Evolutionary conservation across 2,113 vertebrate genomes (phyloP).

Genomic region (Sceloporus undulatus): DNA sequence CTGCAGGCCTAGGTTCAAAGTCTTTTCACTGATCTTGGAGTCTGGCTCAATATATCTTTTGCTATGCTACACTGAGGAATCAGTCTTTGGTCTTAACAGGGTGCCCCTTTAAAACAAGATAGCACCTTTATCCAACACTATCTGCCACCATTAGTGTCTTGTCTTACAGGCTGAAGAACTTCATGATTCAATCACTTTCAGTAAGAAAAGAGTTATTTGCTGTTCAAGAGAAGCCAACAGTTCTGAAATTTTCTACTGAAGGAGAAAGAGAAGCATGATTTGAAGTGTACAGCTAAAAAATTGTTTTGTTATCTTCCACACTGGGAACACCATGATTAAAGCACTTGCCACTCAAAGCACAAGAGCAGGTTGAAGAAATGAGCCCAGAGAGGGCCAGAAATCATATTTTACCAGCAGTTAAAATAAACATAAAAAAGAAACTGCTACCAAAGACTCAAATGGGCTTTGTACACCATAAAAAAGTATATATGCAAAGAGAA

Average conservation of each 20-base stretch:
- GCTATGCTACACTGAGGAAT: neutral
- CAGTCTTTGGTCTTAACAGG: neutral
- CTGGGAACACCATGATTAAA: constrained; percentile 25
- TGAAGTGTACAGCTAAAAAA: constrained; percentile 15
- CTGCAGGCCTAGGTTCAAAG: neutral
- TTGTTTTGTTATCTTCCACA: neutral
- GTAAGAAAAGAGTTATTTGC: neutral
- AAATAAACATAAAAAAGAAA: constrained; percentile 8
- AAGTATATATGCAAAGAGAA: constrained; percentile 12
- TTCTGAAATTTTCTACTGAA: constrained; percentile 5
- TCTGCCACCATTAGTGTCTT: neutral
- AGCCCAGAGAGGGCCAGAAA: neutral
- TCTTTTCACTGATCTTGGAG: neutral
- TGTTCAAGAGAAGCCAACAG: neutral
- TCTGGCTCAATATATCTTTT: neutral
- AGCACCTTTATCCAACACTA: neutral
- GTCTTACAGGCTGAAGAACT: neutral
- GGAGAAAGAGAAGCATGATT: neutral
- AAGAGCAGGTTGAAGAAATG: constrained; percentile 22
- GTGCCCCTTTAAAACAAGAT: neutral
- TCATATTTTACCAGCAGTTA: neutral
- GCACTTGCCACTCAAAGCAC: constrained; percentile 21
- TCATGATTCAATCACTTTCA: neutral
- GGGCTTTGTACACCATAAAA: neutral
- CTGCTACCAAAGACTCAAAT: constrained; percentile 9